phyloP scores from a whole-genome alignment of 2,888 invertebrate species.

The Salpingus planirostris region DNA sequence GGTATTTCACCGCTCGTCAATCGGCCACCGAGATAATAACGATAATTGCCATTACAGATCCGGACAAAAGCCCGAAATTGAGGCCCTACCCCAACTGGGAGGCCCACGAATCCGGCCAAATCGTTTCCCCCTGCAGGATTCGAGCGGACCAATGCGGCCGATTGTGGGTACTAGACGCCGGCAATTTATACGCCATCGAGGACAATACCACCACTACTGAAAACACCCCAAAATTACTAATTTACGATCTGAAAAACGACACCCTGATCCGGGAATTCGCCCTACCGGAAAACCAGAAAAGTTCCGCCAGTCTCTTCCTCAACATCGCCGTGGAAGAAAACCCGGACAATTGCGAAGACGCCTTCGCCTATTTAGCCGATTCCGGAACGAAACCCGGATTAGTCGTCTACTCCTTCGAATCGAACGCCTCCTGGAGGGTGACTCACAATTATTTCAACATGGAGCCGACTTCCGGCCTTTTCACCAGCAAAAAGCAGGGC shows the following conservation, averaged over 20 bases:
- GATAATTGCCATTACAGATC: constrained; percentile 54
- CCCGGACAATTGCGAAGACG: constrained; percentile 61
- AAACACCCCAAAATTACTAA: constrained; percentile 43
- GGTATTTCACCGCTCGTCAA: too few relatives aligned
- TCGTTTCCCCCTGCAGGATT: constrained; percentile 65
- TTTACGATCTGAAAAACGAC: constrained; percentile 67
- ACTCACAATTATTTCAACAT: constrained; percentile 35
- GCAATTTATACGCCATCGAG: constrained; percentile 44
- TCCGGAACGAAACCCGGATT: constrained; percentile 59
- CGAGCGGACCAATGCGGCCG: constrained; percentile 67
- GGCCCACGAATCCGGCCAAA: constrained; percentile 59
- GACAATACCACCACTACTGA: constrained; percentile 47
- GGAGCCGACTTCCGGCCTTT: constrained; percentile 62
- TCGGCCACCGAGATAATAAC: too few relatives aligned
- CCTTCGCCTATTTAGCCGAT: constrained; percentile 66
- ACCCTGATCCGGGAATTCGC: constrained; percentile 56
- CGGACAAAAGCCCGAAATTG: constrained; percentile 54
- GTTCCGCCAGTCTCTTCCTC: constrained; percentile 61
- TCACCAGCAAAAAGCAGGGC: constrained; percentile 55
- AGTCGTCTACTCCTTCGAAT: constrained; percentile 67
- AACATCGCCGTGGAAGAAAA: constrained; percentile 70
- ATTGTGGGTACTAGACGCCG: constrained; percentile 72
- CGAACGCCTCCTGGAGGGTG: constrained; percentile 65
- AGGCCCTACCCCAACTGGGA: constrained; percentile 76
- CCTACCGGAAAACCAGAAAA: constrained; percentile 56